A percentile compares a stretch with the other conserved stretches of the same genome.
phyloP scores from a whole-genome alignment of 2,888 invertebrate species.

The Bembecia ichneumoniformis region DNA sequence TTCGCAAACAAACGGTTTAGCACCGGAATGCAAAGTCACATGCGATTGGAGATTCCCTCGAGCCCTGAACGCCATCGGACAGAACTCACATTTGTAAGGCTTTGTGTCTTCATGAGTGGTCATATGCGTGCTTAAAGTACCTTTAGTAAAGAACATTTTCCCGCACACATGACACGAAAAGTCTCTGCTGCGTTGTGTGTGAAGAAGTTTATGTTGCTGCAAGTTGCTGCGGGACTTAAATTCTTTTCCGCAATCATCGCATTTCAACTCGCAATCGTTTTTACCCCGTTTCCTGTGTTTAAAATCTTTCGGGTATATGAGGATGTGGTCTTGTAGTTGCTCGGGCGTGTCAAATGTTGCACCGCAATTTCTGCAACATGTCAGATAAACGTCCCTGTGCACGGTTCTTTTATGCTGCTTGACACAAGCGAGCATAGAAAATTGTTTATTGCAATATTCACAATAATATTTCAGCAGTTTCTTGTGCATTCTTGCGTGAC shows the following conservation, averaged over 20 bases:
- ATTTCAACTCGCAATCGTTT: constrained; percentile 35
- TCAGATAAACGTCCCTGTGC: constrained; percentile 25
- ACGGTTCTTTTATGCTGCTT: constrained; percentile 36
- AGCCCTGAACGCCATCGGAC: constrained; percentile 53
- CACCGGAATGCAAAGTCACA: constrained; percentile 48
- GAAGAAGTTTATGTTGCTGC: constrained; percentile 47
- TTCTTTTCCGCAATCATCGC: constrained; percentile 46
- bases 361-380: constrained; percentile 46
- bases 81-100: constrained; percentile 57
- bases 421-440: constrained; percentile 26
- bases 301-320: constrained; percentile 33
- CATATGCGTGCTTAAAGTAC: constrained; percentile 55
- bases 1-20: constrained; percentile 61
- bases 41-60: constrained; percentile 56
- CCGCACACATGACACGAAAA: constrained; percentile 61
- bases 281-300: constrained; percentile 25
- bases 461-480: constrained; percentile 46
- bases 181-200: constrained; percentile 56
- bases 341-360: constrained; percentile 37
- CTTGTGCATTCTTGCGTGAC: constrained; percentile 47
- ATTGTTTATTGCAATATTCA: constrained; percentile 48
- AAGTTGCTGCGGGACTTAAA: constrained; percentile 54
- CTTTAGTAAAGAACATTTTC: constrained; percentile 65
- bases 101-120: constrained; percentile 52
- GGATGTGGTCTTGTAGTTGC: constrained; percentile 42